phyloP scores from a whole-genome alignment of 2,113 vertebrate species.

The Morone saxatilis region DNA sequence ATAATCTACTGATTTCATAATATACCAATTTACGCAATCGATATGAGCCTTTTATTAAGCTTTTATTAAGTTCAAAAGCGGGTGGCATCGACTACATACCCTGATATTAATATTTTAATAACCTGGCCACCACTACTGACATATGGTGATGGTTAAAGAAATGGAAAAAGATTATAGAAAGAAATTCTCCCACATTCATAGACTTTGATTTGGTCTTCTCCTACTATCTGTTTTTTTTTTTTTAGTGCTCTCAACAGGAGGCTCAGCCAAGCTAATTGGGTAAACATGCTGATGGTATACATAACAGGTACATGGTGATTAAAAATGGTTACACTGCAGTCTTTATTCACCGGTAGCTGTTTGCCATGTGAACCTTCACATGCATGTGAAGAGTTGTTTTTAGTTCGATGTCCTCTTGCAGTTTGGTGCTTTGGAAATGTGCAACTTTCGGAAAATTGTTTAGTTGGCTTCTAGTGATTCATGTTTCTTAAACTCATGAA shows the following conservation, averaged over 20 bases:
- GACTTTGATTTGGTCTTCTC: background rate
- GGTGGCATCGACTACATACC: background rate
- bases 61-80: slow-evolving; percentile 17
- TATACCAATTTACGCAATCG: background rate
- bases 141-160: background rate
- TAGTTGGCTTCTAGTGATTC: too few species aligned
- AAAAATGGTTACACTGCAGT: background rate
- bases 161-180: background rate
- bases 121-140: background rate
- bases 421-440: too few species aligned
- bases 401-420: too few species aligned
- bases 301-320: background rate
- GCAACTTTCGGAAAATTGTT: too few species aligned
- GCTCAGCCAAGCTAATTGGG: background rate
- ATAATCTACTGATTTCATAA: slow-evolving; percentile 9
- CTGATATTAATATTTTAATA: slow-evolving; percentile 29
- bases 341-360: background rate
- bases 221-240: background rate
- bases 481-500: too few species aligned
- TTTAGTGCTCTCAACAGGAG: background rate
- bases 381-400: too few species aligned
- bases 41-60: background rate
- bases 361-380: background rate
- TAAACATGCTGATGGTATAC: background rate
- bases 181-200: background rate